Percentiles rank a stretch among this genome's conserved stretches.
Evolutionary conservation across 1,140 invertebrate species (phyloP).

Genomic region (Drosophila truncata): DNA sequence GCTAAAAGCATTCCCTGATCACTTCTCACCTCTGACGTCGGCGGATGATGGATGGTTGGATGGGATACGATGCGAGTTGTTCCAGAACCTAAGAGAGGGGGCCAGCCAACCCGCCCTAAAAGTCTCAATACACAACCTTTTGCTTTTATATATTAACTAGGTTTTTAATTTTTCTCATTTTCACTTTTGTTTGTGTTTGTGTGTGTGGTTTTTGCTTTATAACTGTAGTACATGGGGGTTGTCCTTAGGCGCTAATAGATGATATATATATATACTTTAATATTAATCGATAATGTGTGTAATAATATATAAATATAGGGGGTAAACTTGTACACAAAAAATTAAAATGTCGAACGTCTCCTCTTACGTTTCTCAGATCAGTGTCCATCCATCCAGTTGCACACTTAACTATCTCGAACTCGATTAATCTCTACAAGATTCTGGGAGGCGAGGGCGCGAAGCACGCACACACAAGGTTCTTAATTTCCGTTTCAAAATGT

Average conservation of each 20-base stretch:
- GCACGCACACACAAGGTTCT: slow-evolving; percentile 1
- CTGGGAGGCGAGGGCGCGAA: slow-evolving; percentile 16
- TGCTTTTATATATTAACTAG: slow-evolving; percentile 72
- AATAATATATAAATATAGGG: slow-evolving; percentile 72
- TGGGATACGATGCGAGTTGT: neutral
- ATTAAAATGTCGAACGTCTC: slow-evolving; percentile 71
- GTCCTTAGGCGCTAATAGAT: slow-evolving; percentile 70
- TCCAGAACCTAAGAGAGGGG: neutral
- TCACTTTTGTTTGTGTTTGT: slow-evolving; percentile 68
- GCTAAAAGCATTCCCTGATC: slow-evolving; percentile 69
- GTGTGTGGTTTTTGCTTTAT: slow-evolving; percentile 65
- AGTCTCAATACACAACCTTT: neutral
- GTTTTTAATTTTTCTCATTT: slow-evolving; percentile 80
- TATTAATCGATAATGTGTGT: slow-evolving; percentile 59
- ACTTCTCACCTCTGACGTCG: slow-evolving; percentile 55
- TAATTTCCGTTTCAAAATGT: slow-evolving; percentile 37
- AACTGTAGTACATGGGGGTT: slow-evolving; percentile 75
- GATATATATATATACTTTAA: slow-evolving; percentile 79
- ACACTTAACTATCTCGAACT: slow-evolving; percentile 11
- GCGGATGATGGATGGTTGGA: slow-evolving; percentile 5
- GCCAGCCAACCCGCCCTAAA: neutral
- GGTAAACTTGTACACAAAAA: slow-evolving; percentile 80
- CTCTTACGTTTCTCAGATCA: slow-evolving; percentile 25
- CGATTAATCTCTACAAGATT: slow-evolving; percentile 16
- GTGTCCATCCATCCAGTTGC: slow-evolving; percentile 20